Evolutionary conservation across 2,797 vertebrate species (phyloP).

Genomic region (Macrochelys suwanniensis): DNA sequence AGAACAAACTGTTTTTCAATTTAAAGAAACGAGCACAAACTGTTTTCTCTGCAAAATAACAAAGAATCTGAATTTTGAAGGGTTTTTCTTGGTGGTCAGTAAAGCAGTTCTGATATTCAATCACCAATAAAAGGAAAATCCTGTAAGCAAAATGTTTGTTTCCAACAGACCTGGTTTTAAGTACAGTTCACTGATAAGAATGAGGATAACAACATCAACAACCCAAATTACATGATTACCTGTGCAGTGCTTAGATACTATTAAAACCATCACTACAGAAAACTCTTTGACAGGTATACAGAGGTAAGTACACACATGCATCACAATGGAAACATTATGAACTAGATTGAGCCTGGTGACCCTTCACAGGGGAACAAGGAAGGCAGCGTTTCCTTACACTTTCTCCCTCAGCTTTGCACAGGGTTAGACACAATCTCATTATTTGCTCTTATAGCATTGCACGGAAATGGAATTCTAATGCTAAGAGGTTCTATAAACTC

Average conservation of each 20-base stretch:
- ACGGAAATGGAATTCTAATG: not conserved
- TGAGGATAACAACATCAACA: fast-evolving
- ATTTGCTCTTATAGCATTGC: not conserved
- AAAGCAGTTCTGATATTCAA: not conserved
- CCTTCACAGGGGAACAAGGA: not conserved
- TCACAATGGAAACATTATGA: not conserved
- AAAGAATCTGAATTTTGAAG: not conserved
- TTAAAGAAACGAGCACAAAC: not conserved
- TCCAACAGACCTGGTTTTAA: not conserved
- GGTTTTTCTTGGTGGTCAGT: not conserved
- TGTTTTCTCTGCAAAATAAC: not conserved
- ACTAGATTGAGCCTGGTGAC: not conserved
- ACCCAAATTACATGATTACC: not conserved
- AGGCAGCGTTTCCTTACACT: too few species aligned
- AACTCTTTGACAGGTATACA: not conserved
- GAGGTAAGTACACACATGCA: not conserved
- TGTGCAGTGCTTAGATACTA: not conserved
- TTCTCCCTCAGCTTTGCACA: slow-evolving; percentile 11
- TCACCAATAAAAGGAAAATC: not conserved
- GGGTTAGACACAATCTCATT: slow-evolving; percentile 4
- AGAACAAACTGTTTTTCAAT: not conserved
- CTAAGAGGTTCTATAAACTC: not conserved
- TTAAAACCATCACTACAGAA: not conserved
- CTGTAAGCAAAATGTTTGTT: not conserved
- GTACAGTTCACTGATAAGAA: not conserved